Evolutionary conservation across 2,888 invertebrate species (phyloP).

Genomic region (Torymus tubicola): DNA sequence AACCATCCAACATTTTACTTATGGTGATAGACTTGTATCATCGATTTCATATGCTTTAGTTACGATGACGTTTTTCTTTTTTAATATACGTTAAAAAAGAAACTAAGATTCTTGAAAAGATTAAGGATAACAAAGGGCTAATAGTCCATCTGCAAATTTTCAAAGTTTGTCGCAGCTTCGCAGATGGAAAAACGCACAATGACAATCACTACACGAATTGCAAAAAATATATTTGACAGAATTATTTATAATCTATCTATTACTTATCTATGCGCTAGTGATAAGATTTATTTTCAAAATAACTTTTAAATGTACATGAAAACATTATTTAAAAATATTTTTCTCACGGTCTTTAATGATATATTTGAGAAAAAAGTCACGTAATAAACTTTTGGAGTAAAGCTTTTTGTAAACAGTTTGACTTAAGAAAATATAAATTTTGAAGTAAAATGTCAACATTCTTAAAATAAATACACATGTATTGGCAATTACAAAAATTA

Average conservation of each 20-base stretch:
- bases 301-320: slow-evolving; percentile 45
- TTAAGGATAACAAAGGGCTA: slow-evolving; percentile 27
- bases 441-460: not conserved
- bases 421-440: slow-evolving; percentile 23
- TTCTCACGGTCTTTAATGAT: slow-evolving; percentile 11
- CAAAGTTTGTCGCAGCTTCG: not conserved
- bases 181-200: slow-evolving; percentile 4
- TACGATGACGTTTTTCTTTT: slow-evolving; percentile 18
- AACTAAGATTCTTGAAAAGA: slow-evolving; percentile 27
- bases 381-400: slow-evolving; percentile 14
- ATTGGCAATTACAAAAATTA: slow-evolving; percentile 28
- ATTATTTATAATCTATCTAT: slow-evolving; percentile 54
- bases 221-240: slow-evolving; percentile 51
- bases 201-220: slow-evolving; percentile 38
- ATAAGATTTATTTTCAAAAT: slow-evolving; percentile 46
- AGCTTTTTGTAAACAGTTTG: slow-evolving; percentile 7
- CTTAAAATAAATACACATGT: slow-evolving; percentile 11
- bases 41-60: not conserved
- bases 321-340: slow-evolving; percentile 37
- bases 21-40: not conserved
- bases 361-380: slow-evolving; percentile 30
- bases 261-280: slow-evolving; percentile 49
- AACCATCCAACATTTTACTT: slow-evolving; percentile 21
- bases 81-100: slow-evolving; percentile 19
- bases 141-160: not conserved